Base-by-base conservation (phyloP, 2,113 vertebrate genomes). In the Sciurus niger region DNA sequence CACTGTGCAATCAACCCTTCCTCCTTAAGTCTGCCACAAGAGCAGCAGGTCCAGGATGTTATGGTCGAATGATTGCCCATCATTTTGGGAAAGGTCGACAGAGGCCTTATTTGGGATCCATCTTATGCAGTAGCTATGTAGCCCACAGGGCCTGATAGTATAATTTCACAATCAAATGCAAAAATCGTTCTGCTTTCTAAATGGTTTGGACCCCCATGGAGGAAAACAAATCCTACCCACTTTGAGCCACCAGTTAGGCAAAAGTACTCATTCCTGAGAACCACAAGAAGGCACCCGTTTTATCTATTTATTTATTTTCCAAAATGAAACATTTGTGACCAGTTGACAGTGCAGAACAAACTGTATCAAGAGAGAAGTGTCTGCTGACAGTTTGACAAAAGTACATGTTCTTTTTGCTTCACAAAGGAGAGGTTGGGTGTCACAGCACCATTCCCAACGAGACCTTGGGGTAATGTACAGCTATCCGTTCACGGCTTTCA, bases 321-420 rank as follows among this genome's bases (percentile, higher is more conserved):
- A 90, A 96, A 97, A 98, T 88, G 88, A 98, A 98, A 97, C 94
- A 97, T 98, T 98, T 98, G 97, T 67, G 90, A 97, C 97, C 97
- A 97, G 82, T 94, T 98, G 97, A 98, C 97, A 90, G 34, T 91
- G 93, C 83, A 1, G 0, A 87, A 48, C 95, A 98, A 98, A 98
- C 37, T 74, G 74, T 95, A 84, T 89, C 89, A 93, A 97, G 96
- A 97, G 96, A 96, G 97, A 98, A 98, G 99, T 98, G 98, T 98
- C 98, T 99, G 99, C 98, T 99, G 99, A 99, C 99, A 99, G 99
- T 98, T 98, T 99, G 98, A 99, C 99, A 97, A 96, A 98, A 98
- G 98, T 98, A 97, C 98, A 99, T 98, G 98, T 97, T 99, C 98
- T 98, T 98, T 99, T 99, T 99, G 98, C 98, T 98, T 98, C 97